phyloP scores from a whole-genome alignment of 2,113 vertebrate genomes.

The Apus apus region DNA sequence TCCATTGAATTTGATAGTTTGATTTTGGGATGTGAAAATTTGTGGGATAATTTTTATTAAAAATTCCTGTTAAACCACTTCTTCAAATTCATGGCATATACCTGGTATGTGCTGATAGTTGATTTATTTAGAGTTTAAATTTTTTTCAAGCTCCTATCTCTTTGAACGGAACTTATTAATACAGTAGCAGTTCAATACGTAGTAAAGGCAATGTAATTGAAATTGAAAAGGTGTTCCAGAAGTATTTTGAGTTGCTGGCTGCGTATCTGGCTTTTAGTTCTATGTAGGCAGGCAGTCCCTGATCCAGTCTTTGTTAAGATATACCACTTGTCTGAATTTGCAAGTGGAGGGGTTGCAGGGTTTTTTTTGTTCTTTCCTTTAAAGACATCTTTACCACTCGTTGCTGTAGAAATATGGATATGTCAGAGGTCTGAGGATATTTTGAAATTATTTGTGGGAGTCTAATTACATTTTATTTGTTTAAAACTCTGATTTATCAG shows the following conservation, averaged over 20 bases:
- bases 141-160: background rate
- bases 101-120: background rate
- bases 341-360: background rate
- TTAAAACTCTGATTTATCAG: constrained; percentile 58
- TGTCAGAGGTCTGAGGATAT: constrained; percentile 33
- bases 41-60: background rate
- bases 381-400: background rate
- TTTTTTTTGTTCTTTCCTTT: background rate
- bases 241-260: background rate
- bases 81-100: background rate
- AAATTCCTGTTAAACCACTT: background rate
- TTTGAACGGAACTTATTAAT: background rate
- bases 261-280: background rate
- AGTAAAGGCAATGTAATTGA: background rate
- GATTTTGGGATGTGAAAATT: background rate
- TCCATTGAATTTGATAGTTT: background rate
- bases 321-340: background rate
- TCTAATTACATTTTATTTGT: constrained; percentile 35
- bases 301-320: background rate
- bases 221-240: background rate
- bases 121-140: background rate
- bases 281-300: background rate
- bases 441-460: constrained; percentile 49
- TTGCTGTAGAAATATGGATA: background rate
- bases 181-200: background rate